A percentile compares a stretch with the other conserved stretches of the same genome.
Evolutionary conservation across 2,113 vertebrate species (phyloP).

Genomic region (Sylvilagus bachmani): DNA sequence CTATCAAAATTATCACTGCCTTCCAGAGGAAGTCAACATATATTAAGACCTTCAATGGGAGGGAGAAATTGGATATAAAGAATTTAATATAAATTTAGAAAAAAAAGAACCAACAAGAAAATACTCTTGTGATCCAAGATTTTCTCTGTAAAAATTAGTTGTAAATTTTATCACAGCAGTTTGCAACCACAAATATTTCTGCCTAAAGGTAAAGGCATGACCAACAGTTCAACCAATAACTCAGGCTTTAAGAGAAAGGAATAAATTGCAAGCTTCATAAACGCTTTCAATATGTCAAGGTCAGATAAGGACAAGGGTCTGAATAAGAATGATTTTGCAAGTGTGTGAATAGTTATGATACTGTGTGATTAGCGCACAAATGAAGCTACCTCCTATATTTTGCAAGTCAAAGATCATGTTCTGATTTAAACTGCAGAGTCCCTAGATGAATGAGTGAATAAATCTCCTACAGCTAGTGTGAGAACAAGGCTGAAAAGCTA

Average conservation of each 20-base stretch:
- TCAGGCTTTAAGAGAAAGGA: conserved; percentile 84
- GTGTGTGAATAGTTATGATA: conserved; percentile 80
- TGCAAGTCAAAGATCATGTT: conserved; percentile 72
- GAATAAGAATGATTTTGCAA: conserved; percentile 79
- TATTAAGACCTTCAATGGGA: conserved; percentile 61
- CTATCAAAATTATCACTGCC: conserved; percentile 26
- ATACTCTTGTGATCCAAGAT: conserved; percentile 53
- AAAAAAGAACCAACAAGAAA: not conserved
- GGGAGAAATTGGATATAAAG: not conserved
- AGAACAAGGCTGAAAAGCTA: conserved; percentile 77
- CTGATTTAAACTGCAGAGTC: conserved; percentile 72
- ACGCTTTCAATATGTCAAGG: conserved; percentile 86
- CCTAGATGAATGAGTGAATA: conserved; percentile 47
- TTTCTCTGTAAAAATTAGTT: conserved; percentile 76
- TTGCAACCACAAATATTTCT: conserved; percentile 85
- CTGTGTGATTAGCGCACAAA: conserved; percentile 80
- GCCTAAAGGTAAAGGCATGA: conserved; percentile 85
- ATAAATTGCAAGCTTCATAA: conserved; percentile 83
- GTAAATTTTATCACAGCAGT: conserved; percentile 82
- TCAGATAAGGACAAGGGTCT: conserved; percentile 85
- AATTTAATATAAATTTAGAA: conserved; percentile 27
- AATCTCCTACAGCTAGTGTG: conserved; percentile 63
- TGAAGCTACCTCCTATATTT: conserved; percentile 77
- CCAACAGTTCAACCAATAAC: conserved; percentile 82
- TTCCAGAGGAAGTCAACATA: conserved; percentile 76